Conservation (phyloP, 2,797 vertebrate genomes). For the Enteromius unitaeniatus region DNA sequence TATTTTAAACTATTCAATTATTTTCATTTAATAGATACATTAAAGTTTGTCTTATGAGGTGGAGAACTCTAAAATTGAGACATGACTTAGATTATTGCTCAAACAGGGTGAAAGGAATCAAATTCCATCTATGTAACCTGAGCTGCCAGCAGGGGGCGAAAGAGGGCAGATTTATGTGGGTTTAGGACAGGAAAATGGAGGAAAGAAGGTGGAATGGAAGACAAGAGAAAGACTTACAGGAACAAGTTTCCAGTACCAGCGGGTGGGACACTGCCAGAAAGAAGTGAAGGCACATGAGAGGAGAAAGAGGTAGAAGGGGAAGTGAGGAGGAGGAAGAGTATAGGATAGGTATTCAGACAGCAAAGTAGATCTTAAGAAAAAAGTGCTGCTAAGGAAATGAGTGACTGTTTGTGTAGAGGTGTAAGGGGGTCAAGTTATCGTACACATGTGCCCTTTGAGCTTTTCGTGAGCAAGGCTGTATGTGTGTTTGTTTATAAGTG, state of each 20-base stretch:
- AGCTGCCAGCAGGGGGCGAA: constrained; percentile 46
- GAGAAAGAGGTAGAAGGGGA: constrained; percentile 60
- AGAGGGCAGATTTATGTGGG: constrained; percentile 4
- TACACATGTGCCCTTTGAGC: constrained; percentile 11
- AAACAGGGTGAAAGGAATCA: background rate
- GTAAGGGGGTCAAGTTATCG: constrained; percentile 30
- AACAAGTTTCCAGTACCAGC: constrained; percentile 89
- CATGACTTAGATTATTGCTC: background rate
- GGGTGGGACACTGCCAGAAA: constrained; percentile 81
- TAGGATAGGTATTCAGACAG: constrained; percentile 80
- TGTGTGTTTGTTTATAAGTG: constrained; percentile 20
- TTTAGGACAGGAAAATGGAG: constrained; percentile 67
- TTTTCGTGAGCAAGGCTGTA: background rate
- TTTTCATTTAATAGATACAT: background rate
- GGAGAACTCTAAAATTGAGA: background rate
- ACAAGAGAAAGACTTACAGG: constrained; percentile 83
- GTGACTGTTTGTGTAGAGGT: background rate
- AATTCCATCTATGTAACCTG: background rate
- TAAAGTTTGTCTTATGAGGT: background rate
- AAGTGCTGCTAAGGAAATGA: constrained; percentile 42
- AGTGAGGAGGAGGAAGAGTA: constrained; percentile 77
- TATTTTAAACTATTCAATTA: background rate
- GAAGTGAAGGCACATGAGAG: constrained; percentile 61
- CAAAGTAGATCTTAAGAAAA: constrained; percentile 66
- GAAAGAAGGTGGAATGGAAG: constrained; percentile 67